Evolutionary conservation across 2,113 vertebrate genomes (phyloP).

Genomic region (Lontra canadensis): DNA sequence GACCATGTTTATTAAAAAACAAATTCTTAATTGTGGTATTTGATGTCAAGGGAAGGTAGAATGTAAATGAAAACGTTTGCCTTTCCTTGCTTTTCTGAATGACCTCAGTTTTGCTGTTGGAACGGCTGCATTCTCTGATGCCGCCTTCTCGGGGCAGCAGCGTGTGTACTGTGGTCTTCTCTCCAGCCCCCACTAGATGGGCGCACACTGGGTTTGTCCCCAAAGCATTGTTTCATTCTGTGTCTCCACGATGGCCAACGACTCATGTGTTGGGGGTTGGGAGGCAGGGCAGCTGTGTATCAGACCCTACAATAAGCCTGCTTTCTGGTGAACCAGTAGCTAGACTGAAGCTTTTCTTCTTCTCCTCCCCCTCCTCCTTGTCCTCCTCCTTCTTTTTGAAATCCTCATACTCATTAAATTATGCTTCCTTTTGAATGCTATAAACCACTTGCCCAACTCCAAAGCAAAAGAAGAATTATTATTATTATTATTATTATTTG

Average conservation of each 20-base stretch:
- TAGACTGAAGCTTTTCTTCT: background rate
- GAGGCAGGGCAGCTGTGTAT: too few species aligned
- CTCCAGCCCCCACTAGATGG: background rate
- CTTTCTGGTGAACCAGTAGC: background rate
- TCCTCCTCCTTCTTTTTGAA: background rate
- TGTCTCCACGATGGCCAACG: background rate
- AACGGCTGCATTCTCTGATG: background rate
- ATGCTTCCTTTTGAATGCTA: background rate
- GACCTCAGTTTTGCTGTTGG: background rate
- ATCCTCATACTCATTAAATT: background rate
- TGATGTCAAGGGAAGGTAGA: slow-evolving; percentile 60
- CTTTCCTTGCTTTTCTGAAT: background rate
- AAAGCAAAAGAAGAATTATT: background rate
- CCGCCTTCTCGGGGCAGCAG: background rate
- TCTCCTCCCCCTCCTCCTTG: background rate
- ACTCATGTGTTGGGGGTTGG: background rate
- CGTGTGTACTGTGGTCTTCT: background rate
- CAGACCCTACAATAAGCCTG: background rate
- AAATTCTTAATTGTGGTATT: slow-evolving; percentile 67
- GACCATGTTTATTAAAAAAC: slow-evolving; percentile 83
- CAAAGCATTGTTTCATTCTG: background rate
- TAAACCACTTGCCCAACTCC: background rate
- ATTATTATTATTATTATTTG: background rate
- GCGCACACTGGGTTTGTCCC: background rate
- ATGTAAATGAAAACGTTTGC: background rate